Percentiles rank a stretch among this genome's conserved stretches.
phyloP scores from a whole-genome alignment of 1,140 invertebrate species.

The Drosophila fuyamai region DNA sequence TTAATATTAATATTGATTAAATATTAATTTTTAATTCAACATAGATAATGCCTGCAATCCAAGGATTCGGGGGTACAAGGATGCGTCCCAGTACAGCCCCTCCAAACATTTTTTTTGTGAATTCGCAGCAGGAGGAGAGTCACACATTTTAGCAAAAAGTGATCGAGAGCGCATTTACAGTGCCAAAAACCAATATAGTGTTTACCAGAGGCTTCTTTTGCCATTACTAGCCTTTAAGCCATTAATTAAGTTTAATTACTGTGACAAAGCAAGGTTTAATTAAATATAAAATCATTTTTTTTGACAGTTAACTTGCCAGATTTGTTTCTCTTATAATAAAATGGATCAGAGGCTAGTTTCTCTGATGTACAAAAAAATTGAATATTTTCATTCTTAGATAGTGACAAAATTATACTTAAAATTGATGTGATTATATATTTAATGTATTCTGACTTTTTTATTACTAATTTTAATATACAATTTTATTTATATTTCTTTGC shows the following conservation, averaged over 20 bases:
- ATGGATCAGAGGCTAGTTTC: too few relatives aligned
- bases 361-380: too few relatives aligned
- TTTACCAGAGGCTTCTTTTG: conserved; percentile 10
- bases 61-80: neutral
- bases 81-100: conserved; percentile 60
- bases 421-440: too few relatives aligned
- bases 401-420: too few relatives aligned
- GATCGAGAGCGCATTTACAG: conserved; percentile 31
- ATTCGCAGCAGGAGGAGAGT: neutral
- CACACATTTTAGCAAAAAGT: neutral
- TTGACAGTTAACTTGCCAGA: neutral
- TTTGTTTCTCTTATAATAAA: too few relatives aligned
- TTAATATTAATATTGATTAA: too few relatives aligned
- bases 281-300: conserved; percentile 4
- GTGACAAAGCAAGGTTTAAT: neutral
- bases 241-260: conserved; percentile 4
- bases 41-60: conserved; percentile 46
- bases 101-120: conserved; percentile 51
- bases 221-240: neutral
- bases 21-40: neutral
- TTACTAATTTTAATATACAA: too few relatives aligned
- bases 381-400: too few relatives aligned
- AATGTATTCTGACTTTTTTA: too few relatives aligned
- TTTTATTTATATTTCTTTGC: too few relatives aligned
- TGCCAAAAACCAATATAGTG: conserved; percentile 49